Evolutionary conservation across 2,888 invertebrate species (phyloP), one percentile per base, ranked within the genome.

Genomic region (Melieria crassipennis): DNA sequence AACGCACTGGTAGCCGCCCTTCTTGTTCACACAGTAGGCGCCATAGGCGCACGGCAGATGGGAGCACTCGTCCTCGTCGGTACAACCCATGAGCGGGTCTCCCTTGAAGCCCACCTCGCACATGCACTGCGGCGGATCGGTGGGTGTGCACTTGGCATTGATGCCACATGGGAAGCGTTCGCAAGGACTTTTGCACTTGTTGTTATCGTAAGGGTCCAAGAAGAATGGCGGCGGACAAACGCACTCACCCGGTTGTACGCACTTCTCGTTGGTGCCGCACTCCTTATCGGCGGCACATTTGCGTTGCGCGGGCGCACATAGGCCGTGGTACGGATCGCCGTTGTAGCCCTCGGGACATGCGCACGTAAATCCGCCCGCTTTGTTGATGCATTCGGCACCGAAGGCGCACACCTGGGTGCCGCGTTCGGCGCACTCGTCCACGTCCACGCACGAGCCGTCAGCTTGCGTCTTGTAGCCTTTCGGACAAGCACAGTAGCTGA

Each of bases 401-500:
- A 93, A 94, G 5, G 94, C 95, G 84, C 97, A 97, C 9, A 92
- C 90, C 45, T 82, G 81, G 74, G 91, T 90, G 75, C 91, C 91
- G 6, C 91, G 91, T 80, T 94, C 93, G 61, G 89, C 88, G 80
- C 96, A 96, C 86, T 96, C 96, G 82, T 96, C 91, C 62, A 95
- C 91, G 84, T 96, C 95, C 1, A 77, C 75, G 82, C 96, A 96
- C n/a, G 93, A 90, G 13, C 95, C 94, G 80, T 95, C 94, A 2
- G 89, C 82, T 70, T 91, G 90, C 42, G 94, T 92, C 71, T 91
- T 90, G 84, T 90, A 96, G 13, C 97, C 96, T 83, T 94, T 92
- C 6, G 96, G 96, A 83, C 97, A 97, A 65, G 96, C 96, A 80
- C 97, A 97, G 83, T 97, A 97, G 84, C 96, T 96, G 1, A 95